Percentiles rank a stretch among this genome's conserved stretches.
These are phyloP conservation scores for Ommatoiulus sabulosus DNA, from an alignment of 2,888 invertebrate species.

Conservation along the genomic window DNA sequence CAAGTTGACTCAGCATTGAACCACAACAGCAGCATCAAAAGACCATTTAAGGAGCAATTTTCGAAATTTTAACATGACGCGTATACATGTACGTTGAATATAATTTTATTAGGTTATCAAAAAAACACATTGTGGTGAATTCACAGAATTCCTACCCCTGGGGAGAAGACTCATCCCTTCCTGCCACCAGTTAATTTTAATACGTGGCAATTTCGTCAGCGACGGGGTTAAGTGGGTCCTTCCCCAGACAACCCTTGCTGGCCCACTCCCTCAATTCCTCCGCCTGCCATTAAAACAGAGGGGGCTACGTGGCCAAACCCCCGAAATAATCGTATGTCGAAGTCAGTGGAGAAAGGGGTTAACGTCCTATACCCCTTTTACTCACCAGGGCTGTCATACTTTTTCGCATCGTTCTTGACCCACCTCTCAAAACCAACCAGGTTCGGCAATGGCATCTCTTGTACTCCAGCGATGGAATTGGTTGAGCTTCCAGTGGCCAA, in stretches of 20 bases:
- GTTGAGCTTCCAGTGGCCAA: neutral
- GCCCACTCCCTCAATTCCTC: constrained; percentile 15
- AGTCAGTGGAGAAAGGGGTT: constrained; percentile 21
- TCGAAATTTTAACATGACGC: neutral
- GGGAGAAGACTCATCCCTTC: neutral
- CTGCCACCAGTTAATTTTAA: neutral
- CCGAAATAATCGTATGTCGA: constrained; percentile 6
- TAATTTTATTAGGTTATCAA: neutral
- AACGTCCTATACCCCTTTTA: constrained; percentile 11
- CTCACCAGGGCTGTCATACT: neutral
- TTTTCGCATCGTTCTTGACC: neutral
- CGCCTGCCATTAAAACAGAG: constrained; percentile 10
- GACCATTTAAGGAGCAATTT: neutral
- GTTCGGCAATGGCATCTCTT: constrained; percentile 14
- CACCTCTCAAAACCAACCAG: neutral
- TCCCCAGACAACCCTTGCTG: neutral
- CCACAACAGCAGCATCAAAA: neutral
- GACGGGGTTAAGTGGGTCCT: constrained; percentile 18
- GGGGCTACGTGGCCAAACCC: constrained; percentile 12
- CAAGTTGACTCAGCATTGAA: too few relatives aligned
- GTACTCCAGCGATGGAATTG: neutral
- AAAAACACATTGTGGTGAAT: neutral
- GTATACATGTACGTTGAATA: too few relatives aligned
- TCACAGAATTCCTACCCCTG: neutral
- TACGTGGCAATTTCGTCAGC: neutral